Evolutionary conservation across 2,113 vertebrate genomes (phyloP).

Genomic region (Pardalotus punctatus): DNA sequence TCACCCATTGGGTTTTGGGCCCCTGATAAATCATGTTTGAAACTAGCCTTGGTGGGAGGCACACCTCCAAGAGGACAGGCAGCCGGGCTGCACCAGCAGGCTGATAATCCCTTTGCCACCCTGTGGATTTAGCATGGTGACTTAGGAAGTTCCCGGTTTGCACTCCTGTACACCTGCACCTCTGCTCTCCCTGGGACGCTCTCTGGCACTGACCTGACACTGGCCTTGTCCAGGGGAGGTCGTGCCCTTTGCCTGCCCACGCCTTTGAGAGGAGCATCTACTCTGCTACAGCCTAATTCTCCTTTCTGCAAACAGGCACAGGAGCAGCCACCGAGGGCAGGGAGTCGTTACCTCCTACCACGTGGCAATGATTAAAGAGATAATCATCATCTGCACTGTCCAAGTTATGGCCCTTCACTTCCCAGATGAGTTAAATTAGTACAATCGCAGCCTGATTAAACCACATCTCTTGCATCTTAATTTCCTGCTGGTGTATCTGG

Average conservation of each 20-base stretch:
- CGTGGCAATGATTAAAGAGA: constrained; percentile 7
- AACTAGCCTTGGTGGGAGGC: background rate
- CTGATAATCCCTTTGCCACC: background rate
- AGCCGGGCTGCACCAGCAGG: background rate
- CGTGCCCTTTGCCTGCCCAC: background rate
- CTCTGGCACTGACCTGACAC: background rate
- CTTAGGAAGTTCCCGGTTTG: background rate
- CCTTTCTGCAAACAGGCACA: background rate
- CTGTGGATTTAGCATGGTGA: background rate
- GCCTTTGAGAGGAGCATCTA: background rate
- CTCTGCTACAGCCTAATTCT: background rate
- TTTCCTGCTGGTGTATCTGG: constrained; percentile 29
- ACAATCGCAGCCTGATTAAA: constrained; percentile 26
- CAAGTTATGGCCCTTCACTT: background rate
- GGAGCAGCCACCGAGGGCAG: background rate
- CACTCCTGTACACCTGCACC: background rate
- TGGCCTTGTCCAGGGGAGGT: background rate
- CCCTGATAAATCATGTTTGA: background rate
- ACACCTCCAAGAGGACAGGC: background rate
- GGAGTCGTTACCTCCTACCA: background rate
- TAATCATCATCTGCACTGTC: background rate
- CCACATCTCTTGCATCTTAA: constrained; percentile 21
- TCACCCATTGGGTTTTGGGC: background rate
- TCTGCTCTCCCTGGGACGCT: background rate
- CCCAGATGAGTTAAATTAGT: constrained; percentile 32